Conservation (phyloP, 2,888 invertebrate species). For the Meghimatium bilineatum region DNA sequence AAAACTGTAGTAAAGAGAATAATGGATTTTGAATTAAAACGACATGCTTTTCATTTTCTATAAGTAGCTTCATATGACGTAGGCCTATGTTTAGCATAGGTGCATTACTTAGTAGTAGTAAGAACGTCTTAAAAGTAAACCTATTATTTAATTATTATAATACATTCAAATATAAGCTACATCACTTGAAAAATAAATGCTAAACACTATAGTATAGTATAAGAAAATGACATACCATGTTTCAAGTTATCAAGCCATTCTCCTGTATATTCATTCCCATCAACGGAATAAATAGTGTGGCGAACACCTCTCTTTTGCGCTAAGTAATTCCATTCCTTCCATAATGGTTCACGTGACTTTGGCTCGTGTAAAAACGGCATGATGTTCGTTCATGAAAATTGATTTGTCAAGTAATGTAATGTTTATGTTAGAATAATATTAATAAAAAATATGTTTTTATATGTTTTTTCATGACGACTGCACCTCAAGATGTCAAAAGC, state of each 20-base stretch:
- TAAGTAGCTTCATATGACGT: no score
- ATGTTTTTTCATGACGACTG: neutral
- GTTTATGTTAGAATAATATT: neutral
- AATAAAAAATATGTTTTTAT: neutral
- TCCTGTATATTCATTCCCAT: conserved; percentile 77
- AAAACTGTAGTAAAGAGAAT: no score
- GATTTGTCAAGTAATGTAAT: neutral
- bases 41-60: no score
- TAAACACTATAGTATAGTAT: no score
- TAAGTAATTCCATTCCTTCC: conserved; percentile 76
- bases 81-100: no score
- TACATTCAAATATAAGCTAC: no score
- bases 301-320: conserved; percentile 77
- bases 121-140: no score
- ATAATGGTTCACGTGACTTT: conserved; percentile 70
- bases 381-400: neutral
- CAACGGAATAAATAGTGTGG: conserved; percentile 76
- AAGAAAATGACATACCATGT: conserved; percentile 68
- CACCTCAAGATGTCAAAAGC: conserved; percentile 8
- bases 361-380: conserved; percentile 72
- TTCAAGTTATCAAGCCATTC: conserved; percentile 77
- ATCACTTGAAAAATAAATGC: no score
- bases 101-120: no score
- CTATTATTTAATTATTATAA: no score
- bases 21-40: no score